Base-by-base conservation (phyloP, 2,113 vertebrate genomes). In the Ovibos moschatus region DNA sequence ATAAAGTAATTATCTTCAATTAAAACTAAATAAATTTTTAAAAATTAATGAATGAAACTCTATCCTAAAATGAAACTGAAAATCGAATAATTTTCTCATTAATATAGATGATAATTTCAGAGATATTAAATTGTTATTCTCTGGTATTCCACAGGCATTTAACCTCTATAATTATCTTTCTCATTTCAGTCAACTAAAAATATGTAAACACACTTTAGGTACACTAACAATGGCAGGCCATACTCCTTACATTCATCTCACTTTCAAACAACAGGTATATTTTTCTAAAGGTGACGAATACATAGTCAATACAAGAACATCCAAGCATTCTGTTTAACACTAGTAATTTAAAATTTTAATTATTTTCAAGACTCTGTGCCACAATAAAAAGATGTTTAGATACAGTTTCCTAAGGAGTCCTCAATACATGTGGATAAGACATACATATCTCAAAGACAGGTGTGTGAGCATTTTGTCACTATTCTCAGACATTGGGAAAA, bases 371-470 rank as follows among this genome's bases (percentile, higher is more conserved):
- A 47, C 76, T 96, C 82, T 79, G 17, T 40, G 17, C 13, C 53
- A 97, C 83, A 97, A 76, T 90, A 74, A 95, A 94, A 94, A 94
- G 89, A 15, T 45, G 60, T 79, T 92, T 79, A 67, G 50, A 95
- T 53, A 45, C 16, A 93, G 55, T 27, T 95, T 94, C 28, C 62
- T 91, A 89, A 98, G 89, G 45, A 97, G 78, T 6, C 55, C 55
- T 33, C 45, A 95, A 89, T 93, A 95, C 6, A 89, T 55, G 15
- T 33, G 15, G 76, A 43, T 90, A 97, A 90, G 47, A 82, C 15
- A 88, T 60, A 90, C 21, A 43, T 33, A 89, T 87, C 79, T 90
- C n/a, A 93, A 87, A 95, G 83, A 79, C 4, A 91, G 7, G 30
- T 85, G 13, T 71, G 11, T 62, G 23, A 95, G 11, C 30, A 82